Evolutionary conservation across 2,797 vertebrate genomes (phyloP), one percentile per base, ranked within the genome.

Genomic region (Ispidina picta): DNA sequence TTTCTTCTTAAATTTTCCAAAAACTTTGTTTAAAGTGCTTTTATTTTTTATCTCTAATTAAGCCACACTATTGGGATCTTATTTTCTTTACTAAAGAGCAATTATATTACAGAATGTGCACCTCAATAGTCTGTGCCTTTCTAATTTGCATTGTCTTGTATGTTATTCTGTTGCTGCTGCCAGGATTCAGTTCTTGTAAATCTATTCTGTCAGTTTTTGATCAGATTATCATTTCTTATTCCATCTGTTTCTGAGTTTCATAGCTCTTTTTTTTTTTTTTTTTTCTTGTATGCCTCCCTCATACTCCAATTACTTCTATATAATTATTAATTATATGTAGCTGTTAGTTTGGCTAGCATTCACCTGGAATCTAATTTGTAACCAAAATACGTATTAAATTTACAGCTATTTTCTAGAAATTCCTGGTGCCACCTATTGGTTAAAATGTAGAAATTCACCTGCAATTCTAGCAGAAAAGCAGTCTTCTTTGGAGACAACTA

Each of bases 381-480:
- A 59, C 44, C 17, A 48, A 66, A 39, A 86, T 75, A 25, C 5
- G 6, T 48, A 21, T 80, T 83, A 70, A 59, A 90, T 90, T 48
- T 90, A 59, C 55, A 82, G 22, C 15, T 55, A 70, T 87, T 71
- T 92, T 94, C 23, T 49, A 90, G 93, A 56, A 85, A 93, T 89
- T 90, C 29, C 16, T 95, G 37, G 72, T 94, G 94, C 90, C 95
- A 95, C 66, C 94, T 96, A 52, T 95, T 86, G 90, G 59, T 65
- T 80, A n/a, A 37, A 66, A 44, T 75, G 5, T 7, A n/a, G 37
- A 93, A 95, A 58, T 85, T 39, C 92, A 90, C 6, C 31, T 71
- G 26, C 31, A 41, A 28, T 8, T 69, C 10, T 15, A 4, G 15
- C 28, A 11, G 64, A 12, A 64, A 72, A 52, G 39, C 12, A n/a